These are phyloP conservation scores for Campoplex capitator DNA, from an alignment of 2,888 invertebrate genomes.

Conservation along the genomic window DNA sequence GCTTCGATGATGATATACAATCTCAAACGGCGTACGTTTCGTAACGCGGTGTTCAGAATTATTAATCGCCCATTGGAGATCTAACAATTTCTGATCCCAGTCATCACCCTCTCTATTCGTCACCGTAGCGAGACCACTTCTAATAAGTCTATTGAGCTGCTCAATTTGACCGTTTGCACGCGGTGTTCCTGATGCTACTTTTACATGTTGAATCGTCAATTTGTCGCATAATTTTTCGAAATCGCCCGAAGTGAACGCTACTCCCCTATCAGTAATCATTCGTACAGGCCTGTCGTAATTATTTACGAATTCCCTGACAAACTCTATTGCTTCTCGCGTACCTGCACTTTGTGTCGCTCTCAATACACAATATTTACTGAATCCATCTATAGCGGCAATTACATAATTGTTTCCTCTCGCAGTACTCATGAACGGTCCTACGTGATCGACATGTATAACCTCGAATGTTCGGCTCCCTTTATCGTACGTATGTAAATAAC, in stretches of 20 bases:
- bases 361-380: no score
- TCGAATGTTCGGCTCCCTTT: no score
- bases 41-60: constrained; percentile 67
- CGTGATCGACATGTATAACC: no score
- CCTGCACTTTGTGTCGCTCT: no score
- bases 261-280: background rate
- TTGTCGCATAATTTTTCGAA: constrained; percentile 29
- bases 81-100: constrained; percentile 69
- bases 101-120: constrained; percentile 58
- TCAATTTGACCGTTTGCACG: constrained; percentile 75
- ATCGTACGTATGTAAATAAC: no score
- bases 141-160: constrained; percentile 62
- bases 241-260: background rate
- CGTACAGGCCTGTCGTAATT: constrained; percentile 1
- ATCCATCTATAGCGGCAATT: no score
- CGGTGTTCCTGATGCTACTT: constrained; percentile 70
- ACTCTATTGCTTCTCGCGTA: no score
- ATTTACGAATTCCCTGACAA: no score
- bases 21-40: no score
- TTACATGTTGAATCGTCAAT: constrained; percentile 68
- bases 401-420: no score
- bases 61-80: constrained; percentile 36
- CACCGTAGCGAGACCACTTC: constrained; percentile 65
- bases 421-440: no score
- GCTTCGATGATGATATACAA: no score